Conservation (phyloP, 2,113 vertebrate species). For the Limanda limanda region DNA sequence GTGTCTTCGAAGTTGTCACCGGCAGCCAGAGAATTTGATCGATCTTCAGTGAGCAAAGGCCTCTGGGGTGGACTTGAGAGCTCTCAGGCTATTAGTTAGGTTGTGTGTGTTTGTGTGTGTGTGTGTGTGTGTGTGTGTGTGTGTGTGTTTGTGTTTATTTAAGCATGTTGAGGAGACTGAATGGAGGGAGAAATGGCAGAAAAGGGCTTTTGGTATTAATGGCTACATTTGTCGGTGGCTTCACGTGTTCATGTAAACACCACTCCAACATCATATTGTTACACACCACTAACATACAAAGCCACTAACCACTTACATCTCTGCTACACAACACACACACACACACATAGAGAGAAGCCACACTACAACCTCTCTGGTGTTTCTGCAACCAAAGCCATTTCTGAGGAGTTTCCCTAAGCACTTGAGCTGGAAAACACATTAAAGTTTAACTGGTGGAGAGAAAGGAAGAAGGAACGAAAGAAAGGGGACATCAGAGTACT, state of each 20-base stretch:
- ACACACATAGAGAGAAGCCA: conserved; percentile 53
- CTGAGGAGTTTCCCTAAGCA: conserved; percentile 78
- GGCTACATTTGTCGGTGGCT: conserved; percentile 76
- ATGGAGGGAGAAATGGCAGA: conserved; percentile 41
- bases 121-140: not conserved
- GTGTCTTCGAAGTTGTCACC: conserved; percentile 50
- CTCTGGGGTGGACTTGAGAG: conserved; percentile 62
- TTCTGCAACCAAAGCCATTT: conserved; percentile 83
- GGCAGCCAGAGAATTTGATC: conserved; percentile 55
- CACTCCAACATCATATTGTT: conserved; percentile 65
- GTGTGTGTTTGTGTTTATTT: conserved; percentile 38
- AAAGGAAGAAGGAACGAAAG: conserved; percentile 55
- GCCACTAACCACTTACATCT: not conserved
- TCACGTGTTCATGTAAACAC: conserved; percentile 71
- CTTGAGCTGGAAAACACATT: conserved; percentile 78
- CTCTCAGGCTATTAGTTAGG: conserved; percentile 77
- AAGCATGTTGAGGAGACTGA: conserved; percentile 19
- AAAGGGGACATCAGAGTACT: conserved; percentile 57
- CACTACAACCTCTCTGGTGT: conserved; percentile 67
- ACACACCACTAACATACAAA: conserved; percentile 20
- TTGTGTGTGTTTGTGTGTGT: conserved; percentile 19
- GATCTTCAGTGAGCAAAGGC: conserved; percentile 63
- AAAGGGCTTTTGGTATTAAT: conserved; percentile 67
- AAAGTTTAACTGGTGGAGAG: conserved; percentile 76
- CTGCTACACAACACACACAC: conserved; percentile 9